Evolutionary conservation across 1,140 invertebrate genomes (phyloP).

Genomic region (Microplitis demolitor): DNA sequence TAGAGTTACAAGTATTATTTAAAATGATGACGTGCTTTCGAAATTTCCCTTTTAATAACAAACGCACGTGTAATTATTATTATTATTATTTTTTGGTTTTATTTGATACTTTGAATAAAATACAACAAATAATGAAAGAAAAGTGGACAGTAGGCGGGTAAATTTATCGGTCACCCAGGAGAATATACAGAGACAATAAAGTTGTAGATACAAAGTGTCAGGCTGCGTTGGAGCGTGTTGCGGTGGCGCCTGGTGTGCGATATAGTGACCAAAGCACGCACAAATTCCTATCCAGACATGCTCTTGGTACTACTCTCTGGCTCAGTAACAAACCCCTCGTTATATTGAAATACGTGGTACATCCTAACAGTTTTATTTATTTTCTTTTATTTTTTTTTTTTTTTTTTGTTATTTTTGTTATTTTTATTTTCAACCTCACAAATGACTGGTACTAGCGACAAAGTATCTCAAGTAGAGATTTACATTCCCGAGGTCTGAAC

Average conservation of each 20-base stretch:
- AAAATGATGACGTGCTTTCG: no score
- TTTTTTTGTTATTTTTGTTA: no score
- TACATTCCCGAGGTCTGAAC: not conserved
- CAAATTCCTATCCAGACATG: slow-evolving; percentile 24
- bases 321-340: slow-evolving; percentile 3
- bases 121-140: not conserved
- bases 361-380: not conserved
- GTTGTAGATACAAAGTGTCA: slow-evolving; percentile 36
- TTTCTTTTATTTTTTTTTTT: not conserved
- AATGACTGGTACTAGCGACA: no score
- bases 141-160: not conserved
- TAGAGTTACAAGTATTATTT: no score
- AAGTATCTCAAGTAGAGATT: not conserved
- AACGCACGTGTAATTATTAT: no score
- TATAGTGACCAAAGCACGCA: slow-evolving; percentile 36
- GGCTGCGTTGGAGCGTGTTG: slow-evolving; percentile 40
- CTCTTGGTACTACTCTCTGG: not conserved
- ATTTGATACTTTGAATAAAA: not conserved
- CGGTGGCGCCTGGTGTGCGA: slow-evolving; percentile 41
- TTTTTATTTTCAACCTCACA: no score
- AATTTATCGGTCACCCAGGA: slow-evolving; percentile 42
- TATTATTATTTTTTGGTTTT: no score
- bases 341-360: not conserved
- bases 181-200: slow-evolving; percentile 31
- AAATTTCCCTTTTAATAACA: no score